These are phyloP conservation scores for Microctenopoma steveboyesi DNA, from an alignment of 2,797 vertebrate genomes.

Conservation along the genomic window DNA sequence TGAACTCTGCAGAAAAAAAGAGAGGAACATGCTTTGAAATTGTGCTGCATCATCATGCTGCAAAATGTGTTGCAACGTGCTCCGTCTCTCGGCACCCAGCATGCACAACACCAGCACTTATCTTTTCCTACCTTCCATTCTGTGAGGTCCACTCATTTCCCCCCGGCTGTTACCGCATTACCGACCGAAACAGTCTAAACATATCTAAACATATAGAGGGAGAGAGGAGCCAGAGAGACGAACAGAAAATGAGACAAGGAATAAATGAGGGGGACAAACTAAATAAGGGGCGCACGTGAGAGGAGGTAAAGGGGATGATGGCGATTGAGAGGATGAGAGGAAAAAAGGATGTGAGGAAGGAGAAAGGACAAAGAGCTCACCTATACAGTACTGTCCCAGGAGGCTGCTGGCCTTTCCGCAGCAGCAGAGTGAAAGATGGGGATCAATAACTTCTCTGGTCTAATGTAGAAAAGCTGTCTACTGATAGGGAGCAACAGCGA, in stretches of 20 bases:
- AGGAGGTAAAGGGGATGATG: background rate
- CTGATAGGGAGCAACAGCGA: background rate
- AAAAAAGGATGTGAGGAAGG: conserved; percentile 37
- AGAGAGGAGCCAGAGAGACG: conserved; percentile 27
- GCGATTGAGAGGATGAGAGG: conserved; percentile 13
- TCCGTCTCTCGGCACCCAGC: conserved; percentile 7
- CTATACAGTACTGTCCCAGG: conserved; percentile 41
- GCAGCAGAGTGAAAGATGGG: conserved; percentile 20
- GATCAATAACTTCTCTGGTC: conserved; percentile 65
- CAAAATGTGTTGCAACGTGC: conserved; percentile 46
- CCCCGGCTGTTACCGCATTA: conserved; percentile 67
- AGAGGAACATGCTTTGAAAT: conserved; percentile 24
- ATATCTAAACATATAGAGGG: conserved; percentile 32
- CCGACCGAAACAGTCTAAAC: conserved; percentile 15
- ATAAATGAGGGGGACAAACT: background rate
- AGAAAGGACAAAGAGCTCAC: conserved; percentile 56
- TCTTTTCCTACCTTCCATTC: conserved; percentile 83
- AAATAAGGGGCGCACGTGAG: conserved; percentile 1
- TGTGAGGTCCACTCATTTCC: conserved; percentile 82
- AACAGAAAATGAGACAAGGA: conserved; percentile 5
- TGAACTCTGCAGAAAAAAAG: conserved; percentile 77
- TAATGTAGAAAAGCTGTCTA: conserved; percentile 44
- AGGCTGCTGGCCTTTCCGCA: conserved; percentile 53
- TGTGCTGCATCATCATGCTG: conserved; percentile 56
- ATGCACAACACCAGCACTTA: conserved; percentile 13